Evolutionary conservation across 2,797 vertebrate species (phyloP), one percentile per base, ranked within the genome.

Genomic region (Acropternis orthonyx): DNA sequence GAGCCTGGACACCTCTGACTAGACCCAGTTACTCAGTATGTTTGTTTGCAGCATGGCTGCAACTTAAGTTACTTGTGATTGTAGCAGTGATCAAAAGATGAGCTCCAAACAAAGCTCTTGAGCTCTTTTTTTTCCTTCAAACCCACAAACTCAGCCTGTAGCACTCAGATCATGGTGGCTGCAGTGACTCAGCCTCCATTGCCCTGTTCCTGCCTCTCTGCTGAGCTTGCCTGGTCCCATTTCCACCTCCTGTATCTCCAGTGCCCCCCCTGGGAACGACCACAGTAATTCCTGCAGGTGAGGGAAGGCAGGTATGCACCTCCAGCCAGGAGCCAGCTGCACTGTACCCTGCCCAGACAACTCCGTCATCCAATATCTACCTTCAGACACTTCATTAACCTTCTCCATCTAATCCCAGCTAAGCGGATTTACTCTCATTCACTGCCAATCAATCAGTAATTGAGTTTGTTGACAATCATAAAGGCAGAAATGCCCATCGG

Each of bases 101-200:
- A 75, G 5, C 43, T 72, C 62, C 32, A 49, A 62, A n/a, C 30
- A 32, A 52, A 27, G 36, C 19, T 67, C 32, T 36, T 8, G 28
- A 51, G 14, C 23, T 59, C 28, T 77, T 6, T 6, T 80, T 88
- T 61, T 26, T 8, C 43, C 34, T 22, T 85, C 51, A 34, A 36
- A 78, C 27, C 8, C 73, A 65, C 26, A 34, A 52, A 27, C n/a
- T 18, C 56, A 19, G 5, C 62, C 44, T 36, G 26, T 48, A 88
- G 52, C 39, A 1, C 36, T 66, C 88, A n/a, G 21, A 28, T 2
- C 14, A 5, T 0, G 0, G 12, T 10, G 30, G 11, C n/a, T 69
- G 61, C 43, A n/a, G 32, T 1, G 41, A 23, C 48, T 84, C 23
- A 72, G 21, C 32, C 34, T 27, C 46, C 15, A 3, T 7, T 62